phyloP scores from a whole-genome alignment of 2,888 invertebrate species.

The Melieria crassipennis region DNA sequence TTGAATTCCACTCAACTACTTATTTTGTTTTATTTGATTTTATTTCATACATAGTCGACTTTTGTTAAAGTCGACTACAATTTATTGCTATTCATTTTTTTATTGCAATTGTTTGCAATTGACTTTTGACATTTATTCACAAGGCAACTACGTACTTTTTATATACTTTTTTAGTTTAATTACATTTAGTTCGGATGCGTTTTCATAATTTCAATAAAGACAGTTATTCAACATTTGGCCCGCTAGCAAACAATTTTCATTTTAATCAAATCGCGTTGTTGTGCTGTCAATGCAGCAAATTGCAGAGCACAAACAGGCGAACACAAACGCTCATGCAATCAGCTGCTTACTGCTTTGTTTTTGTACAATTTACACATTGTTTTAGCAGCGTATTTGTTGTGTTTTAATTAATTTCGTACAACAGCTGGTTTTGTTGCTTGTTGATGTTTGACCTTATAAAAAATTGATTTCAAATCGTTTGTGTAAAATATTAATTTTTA shows the following conservation, averaged over 20 bases:
- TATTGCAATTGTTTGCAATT: slow-evolving; percentile 7
- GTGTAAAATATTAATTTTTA: too few species aligned
- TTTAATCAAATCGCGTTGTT: not conserved
- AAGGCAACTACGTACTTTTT: too few species aligned
- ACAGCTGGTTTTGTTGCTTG: not conserved
- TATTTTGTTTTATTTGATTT: slow-evolving; percentile 32
- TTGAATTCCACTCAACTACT: slow-evolving; percentile 23
- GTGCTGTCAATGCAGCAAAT: too few species aligned
- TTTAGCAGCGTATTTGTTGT: not conserved
- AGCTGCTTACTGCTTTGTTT: not conserved
- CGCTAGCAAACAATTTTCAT: slow-evolving; percentile 3
- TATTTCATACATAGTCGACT: slow-evolving; percentile 23
- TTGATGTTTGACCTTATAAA: too few species aligned
- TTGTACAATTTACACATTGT: not conserved
- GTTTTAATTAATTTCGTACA: not conserved
- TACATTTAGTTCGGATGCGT: not conserved
- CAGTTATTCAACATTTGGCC: not conserved
- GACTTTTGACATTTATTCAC: too few species aligned
- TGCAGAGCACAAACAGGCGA: too few species aligned
- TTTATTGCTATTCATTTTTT: slow-evolving; percentile 17
- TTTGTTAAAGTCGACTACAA: slow-evolving; percentile 8
- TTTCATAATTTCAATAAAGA: slow-evolving; percentile 1
- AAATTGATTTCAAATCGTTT: too few species aligned
- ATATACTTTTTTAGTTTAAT: too few species aligned
- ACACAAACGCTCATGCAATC: not conserved